phyloP scores from a whole-genome alignment of 2,888 invertebrate genomes.

The Lepidonotus clava region DNA sequence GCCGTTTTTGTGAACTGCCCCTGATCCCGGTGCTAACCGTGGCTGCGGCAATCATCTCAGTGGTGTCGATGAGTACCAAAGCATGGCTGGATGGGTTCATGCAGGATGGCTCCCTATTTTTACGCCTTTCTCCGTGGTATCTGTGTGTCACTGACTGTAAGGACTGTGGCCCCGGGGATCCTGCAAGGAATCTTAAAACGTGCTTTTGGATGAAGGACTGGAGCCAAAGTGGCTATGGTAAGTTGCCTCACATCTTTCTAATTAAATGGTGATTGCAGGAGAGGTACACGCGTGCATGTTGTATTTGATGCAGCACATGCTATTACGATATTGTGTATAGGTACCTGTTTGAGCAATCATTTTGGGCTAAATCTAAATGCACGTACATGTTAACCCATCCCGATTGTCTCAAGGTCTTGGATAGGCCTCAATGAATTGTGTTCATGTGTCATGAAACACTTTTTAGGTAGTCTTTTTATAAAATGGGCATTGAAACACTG shows the following conservation, averaged over 20 bases:
- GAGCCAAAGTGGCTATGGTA: conserved; percentile 45
- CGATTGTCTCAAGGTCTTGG: not conserved
- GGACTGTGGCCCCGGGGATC: not conserved
- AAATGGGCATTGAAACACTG: too few relatives aligned
- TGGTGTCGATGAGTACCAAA: conserved; percentile 11
- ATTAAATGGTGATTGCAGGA: too few relatives aligned
- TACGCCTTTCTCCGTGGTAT: conserved; percentile 41
- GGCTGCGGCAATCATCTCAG: conserved; percentile 20
- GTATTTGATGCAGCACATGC: not conserved
- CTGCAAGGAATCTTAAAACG: not conserved
- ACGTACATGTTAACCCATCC: not conserved
- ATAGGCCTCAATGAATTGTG: not conserved
- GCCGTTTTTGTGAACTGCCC: conserved; percentile 34
- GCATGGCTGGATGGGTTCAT: conserved; percentile 28
- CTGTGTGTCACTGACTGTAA: conserved; percentile 30
- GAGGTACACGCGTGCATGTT: not conserved
- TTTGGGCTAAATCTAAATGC: not conserved
- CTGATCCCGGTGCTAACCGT: conserved; percentile 21
- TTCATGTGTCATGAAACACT: too few relatives aligned
- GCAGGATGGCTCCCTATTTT: conserved; percentile 8
- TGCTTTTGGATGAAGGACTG: conserved; percentile 53
- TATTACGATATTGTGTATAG: not conserved
- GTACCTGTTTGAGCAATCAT: not conserved
- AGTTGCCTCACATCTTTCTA: not conserved
- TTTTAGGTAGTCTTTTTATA: too few relatives aligned